Conservation (phyloP, 2,888 invertebrate species). For the Nephrotoma flavescens region DNA sequence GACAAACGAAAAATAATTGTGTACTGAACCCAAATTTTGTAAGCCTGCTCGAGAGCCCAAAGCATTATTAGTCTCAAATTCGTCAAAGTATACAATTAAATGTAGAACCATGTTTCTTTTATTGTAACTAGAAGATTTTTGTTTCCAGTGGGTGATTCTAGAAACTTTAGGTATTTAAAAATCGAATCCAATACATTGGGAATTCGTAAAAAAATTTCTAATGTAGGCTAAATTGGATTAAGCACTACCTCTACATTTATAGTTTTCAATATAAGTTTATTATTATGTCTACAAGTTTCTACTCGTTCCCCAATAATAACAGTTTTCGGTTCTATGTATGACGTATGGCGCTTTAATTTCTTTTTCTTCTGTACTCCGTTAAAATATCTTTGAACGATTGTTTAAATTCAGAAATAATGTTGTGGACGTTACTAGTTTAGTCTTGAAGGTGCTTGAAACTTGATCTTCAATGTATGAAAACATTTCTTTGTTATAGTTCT, state of each 20-base stretch:
- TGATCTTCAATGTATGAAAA: too few relatives aligned
- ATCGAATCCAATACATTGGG: not conserved
- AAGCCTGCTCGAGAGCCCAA: slow-evolving; percentile 2
- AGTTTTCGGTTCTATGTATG: not conserved
- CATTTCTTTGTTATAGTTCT: not conserved
- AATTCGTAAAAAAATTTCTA: not conserved
- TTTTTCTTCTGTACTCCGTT: not conserved
- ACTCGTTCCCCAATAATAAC: not conserved
- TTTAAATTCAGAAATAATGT: not conserved
- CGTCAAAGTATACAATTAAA: slow-evolving; percentile 4
- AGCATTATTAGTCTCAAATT: slow-evolving; percentile 6
- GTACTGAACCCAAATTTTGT: not conserved
- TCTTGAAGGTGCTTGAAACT: too few relatives aligned
- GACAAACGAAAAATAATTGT: not conserved
- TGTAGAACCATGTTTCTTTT: not conserved
- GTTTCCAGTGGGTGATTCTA: not conserved
- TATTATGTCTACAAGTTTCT: not conserved
- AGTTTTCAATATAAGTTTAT: not conserved
- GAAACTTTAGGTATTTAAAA: not conserved
- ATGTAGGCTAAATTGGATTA: not conserved
- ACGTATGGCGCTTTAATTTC: not conserved
- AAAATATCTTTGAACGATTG: not conserved
- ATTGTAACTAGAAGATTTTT: not conserved
- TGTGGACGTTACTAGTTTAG: too few relatives aligned
- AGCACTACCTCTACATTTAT: not conserved